Evolutionary conservation across 1,140 invertebrate species (phyloP).

Genomic region (Danaus melanippus): DNA sequence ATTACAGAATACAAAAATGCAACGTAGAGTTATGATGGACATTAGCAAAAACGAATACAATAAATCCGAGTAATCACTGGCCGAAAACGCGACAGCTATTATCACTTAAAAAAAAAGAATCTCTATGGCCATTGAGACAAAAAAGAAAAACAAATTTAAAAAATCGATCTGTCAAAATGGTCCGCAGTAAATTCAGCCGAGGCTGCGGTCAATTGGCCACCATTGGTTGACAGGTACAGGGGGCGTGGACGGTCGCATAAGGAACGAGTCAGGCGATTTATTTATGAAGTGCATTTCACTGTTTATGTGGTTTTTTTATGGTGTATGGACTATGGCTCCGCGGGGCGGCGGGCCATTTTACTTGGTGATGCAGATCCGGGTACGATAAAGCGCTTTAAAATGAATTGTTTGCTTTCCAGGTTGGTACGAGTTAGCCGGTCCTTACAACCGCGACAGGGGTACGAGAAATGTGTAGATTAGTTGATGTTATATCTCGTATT

Average conservation of each 20-base stretch:
- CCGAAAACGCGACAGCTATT: slow-evolving; percentile 56
- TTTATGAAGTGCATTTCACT: slow-evolving; percentile 64
- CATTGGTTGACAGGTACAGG: slow-evolving; percentile 37
- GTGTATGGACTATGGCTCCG: slow-evolving; percentile 23
- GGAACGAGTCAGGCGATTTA: slow-evolving; percentile 48
- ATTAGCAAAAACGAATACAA: slow-evolving; percentile 52
- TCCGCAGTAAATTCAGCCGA: slow-evolving; percentile 58
- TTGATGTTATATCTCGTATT: no score
- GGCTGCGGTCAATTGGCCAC: slow-evolving; percentile 28
- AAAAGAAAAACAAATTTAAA: slow-evolving; percentile 57
- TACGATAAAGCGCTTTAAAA: slow-evolving; percentile 18
- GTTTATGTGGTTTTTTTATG: slow-evolving; percentile 43
- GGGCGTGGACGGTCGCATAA: slow-evolving; percentile 50
- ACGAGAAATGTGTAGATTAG: no score
- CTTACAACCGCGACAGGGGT: no score
- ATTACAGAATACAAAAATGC: slow-evolving; percentile 23
- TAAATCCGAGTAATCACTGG: slow-evolving; percentile 47
- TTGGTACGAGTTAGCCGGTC: no score
- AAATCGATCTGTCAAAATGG: slow-evolving; percentile 69
- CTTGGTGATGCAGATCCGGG: slow-evolving; percentile 31
- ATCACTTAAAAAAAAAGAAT: slow-evolving; percentile 39
- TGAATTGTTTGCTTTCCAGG: slow-evolving; percentile 12
- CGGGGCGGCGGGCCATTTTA: slow-evolving; percentile 40
- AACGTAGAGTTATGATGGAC: slow-evolving; percentile 44
- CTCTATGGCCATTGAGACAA: slow-evolving; percentile 20